A percentile compares a stretch with the other conserved stretches of the same genome.
Conservation (phyloP, 2,113 vertebrate species). For the Amphiprion ocellaris region DNA sequence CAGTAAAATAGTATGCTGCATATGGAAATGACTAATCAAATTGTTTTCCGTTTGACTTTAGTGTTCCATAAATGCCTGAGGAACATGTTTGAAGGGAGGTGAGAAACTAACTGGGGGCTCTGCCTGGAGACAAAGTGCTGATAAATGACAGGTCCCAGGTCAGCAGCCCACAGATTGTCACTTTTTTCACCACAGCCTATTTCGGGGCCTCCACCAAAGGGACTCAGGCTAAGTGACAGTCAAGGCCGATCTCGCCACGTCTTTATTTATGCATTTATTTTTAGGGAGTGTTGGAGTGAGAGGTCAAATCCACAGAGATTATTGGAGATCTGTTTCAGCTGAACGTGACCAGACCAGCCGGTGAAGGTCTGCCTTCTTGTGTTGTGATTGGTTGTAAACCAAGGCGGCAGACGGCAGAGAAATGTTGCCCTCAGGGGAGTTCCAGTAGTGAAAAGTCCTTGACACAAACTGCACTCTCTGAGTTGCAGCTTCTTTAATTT, state of each 20-base stretch:
- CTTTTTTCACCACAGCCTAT: constrained; percentile 22
- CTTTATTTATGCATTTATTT: constrained; percentile 1
- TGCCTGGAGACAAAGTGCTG: constrained; percentile 46
- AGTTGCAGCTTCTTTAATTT: constrained; percentile 57
- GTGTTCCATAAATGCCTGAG: constrained; percentile 28
- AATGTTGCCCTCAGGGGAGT: constrained; percentile 50
- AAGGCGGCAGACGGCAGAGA: constrained; percentile 51
- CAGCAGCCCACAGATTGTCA: constrained; percentile 12
- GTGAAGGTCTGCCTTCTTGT: constrained; percentile 34
- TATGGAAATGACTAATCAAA: constrained; percentile 41
- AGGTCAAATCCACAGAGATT: constrained; percentile 40
- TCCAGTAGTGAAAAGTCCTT: constrained; percentile 60
- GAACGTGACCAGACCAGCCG: constrained; percentile 51
- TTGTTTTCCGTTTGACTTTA: constrained; percentile 8
- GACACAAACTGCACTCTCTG: constrained; percentile 28
- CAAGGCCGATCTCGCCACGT: neutral
- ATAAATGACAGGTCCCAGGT: constrained; percentile 47
- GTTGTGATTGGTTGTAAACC: constrained; percentile 43
- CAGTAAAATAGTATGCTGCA: constrained; percentile 44
- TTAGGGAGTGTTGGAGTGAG: constrained; percentile 47
- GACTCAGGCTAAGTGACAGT: constrained; percentile 4
- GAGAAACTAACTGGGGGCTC: constrained; percentile 26
- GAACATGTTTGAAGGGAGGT: constrained; percentile 29
- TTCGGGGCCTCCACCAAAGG: constrained; percentile 15
- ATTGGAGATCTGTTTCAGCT: constrained; percentile 46